These are phyloP conservation scores for Channallabes apus DNA, from an alignment of 2,797 vertebrate genomes.

Conservation along the genomic window DNA sequence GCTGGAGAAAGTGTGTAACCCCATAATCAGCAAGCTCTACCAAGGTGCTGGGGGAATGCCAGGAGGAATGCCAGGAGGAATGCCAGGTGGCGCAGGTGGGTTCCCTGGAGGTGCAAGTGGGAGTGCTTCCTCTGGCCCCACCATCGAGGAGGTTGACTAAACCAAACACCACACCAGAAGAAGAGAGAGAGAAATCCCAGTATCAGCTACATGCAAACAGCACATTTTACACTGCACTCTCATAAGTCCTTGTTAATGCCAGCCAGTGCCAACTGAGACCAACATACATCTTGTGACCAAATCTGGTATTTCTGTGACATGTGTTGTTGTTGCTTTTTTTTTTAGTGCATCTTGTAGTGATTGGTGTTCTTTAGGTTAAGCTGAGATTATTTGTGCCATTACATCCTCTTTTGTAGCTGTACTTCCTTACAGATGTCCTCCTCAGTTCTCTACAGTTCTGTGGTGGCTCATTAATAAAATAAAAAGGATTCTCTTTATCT, in stretches of 20 bases:
- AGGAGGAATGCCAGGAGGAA: constrained; percentile 74
- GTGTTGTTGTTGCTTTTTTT: background rate
- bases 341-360: background rate
- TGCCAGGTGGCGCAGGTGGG: constrained; percentile 67
- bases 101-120: constrained; percentile 67
- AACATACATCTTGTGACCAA: constrained; percentile 43
- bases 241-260: constrained; percentile 11
- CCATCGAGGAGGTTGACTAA: constrained; percentile 81
- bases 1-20: constrained; percentile 81
- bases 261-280: constrained; percentile 42
- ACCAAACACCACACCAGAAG: background rate
- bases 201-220: background rate
- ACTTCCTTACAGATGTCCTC: background rate
- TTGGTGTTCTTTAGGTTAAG: background rate
- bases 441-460: background rate
- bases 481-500: constrained; percentile 26
- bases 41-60: constrained; percentile 70
- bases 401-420: background rate
- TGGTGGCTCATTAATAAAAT: constrained; percentile 24
- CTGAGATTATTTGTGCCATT: background rate
- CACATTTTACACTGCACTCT: constrained; percentile 16
- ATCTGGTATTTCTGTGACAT: constrained; percentile 18
- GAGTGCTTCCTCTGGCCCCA: constrained; percentile 75
- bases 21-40: constrained; percentile 78
- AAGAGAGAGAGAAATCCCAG: constrained; percentile 19